Evolutionary conservation across 2,113 vertebrate species (phyloP), one percentile per base, ranked within the genome.

Genomic region (Corythornis cristatus): DNA sequence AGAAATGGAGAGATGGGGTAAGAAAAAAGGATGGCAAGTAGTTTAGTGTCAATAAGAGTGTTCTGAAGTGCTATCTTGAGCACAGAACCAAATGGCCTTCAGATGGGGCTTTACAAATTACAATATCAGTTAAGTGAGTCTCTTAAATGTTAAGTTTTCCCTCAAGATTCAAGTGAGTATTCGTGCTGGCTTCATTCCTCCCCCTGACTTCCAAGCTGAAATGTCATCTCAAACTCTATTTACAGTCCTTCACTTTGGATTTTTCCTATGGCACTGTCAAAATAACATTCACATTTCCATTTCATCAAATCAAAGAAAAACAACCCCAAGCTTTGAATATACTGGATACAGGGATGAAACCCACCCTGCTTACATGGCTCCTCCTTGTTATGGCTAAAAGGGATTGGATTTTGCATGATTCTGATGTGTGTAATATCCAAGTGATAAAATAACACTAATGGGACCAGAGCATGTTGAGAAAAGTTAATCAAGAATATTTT

Each of bases 51-150:
- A 48, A 42, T 62, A 72, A 67, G 50, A 96, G n/a, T 18, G 78
- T 92, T 97, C 96, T 93, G 89, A 97, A 93, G 72, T 93, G 83
- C 6, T 87, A n/a, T 70, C 37, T 42, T 58, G 87, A 95, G 50
- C 76, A 93, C 58, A 94, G 96, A 97, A 96, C 6, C 85, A 97
- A 97, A 96, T 74, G 86, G 86, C 84, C 95, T 88, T 96, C 87
- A 88, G 79, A 89, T 77, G 18, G 90, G 74, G 78, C 83, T 94
- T 93, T 90, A 73, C 67, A 97, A 96, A 88, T 94, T 83, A 75
- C 40, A 91, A 0, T 97, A 97, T 97, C 94, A 94, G 76, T 72
- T 91, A 12, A 85, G 71, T 78, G 14, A 58, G 16, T 33, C n/a
- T 92, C 50, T 75, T 60, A 92, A 95, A 96, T 83, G 83, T 94